Evolutionary conservation across 35 echinoderm and acorn worm species (phyloP).

Genomic region (Apostichopus parvimensis): DNA sequence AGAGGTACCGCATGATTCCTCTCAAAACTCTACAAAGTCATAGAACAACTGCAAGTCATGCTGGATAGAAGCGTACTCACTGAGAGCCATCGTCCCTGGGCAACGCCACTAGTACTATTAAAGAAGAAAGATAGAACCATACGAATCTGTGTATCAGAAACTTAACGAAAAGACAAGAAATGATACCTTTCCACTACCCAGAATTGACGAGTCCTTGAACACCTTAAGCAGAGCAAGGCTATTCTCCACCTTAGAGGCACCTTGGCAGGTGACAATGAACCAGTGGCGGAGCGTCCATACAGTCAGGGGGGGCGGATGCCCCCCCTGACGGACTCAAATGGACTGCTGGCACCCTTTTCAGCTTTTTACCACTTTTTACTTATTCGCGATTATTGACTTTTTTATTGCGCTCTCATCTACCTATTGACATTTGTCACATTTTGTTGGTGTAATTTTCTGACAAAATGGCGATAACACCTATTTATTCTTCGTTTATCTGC

Average conservation of each 20-base stretch:
- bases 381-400: no score
- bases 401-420: no score
- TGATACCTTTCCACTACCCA: conserved; percentile 45
- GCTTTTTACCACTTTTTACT: no score
- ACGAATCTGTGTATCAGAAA: conserved; percentile 51
- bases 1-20: no score
- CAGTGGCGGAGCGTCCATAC: no score
- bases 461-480: no score
- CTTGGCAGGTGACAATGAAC: not conserved
- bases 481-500: no score
- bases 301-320: no score
- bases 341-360: no score
- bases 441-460: no score
- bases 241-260: conserved; percentile 28
- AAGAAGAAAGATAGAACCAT: conserved; percentile 59
- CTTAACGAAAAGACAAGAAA: conserved; percentile 27
- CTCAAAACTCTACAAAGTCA: not conserved
- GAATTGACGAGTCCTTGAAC: conserved; percentile 44
- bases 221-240: conserved; percentile 21
- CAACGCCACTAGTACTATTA: conserved; percentile 32
- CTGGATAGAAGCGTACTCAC: not conserved
- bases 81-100: conserved; percentile 50
- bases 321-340: no score
- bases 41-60: conserved; percentile 40
- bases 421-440: no score